These are phyloP conservation scores for Manis pentadactyla DNA, from an alignment of 2,797 vertebrate genomes.

Conservation along the genomic window DNA sequence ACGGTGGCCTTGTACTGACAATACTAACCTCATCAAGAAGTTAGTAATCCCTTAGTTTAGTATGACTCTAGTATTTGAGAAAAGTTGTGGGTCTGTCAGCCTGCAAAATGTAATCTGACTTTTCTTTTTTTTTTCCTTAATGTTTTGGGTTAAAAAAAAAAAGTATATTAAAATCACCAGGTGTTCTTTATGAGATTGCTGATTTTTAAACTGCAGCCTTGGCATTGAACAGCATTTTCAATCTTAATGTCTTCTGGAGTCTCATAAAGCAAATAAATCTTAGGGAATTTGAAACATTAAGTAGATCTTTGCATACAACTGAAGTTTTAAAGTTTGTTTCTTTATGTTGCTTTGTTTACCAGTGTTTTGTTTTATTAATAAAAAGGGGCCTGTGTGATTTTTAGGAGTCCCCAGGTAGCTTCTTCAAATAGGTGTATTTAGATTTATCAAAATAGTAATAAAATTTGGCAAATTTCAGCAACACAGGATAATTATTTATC, in stretches of 20 bases:
- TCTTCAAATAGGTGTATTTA: conserved; percentile 18
- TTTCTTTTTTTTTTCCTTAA: neutral
- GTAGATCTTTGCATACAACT: neutral
- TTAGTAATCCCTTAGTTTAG: conserved; percentile 8
- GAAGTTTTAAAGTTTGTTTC: conserved; percentile 4
- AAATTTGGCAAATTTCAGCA: conserved; percentile 23
- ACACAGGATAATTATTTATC: neutral
- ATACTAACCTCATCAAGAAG: conserved; percentile 38
- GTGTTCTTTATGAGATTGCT: conserved; percentile 6
- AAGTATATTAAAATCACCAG: neutral
- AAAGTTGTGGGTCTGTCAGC: neutral
- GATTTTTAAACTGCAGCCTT: neutral
- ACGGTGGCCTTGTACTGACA: conserved; percentile 20
- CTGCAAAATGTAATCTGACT: conserved; percentile 33
- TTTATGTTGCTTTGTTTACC: neutral
- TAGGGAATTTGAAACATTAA: conserved; percentile 38
- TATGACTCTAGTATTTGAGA: conserved; percentile 46
- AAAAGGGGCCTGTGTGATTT: neutral
- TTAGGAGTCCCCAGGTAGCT: neutral
- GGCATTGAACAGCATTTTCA: neutral
- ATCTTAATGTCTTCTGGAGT: neutral
- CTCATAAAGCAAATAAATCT: neutral
- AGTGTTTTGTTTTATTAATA: neutral
- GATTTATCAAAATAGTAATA: neutral
- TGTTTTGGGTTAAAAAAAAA: conserved; percentile 23